phyloP scores from a whole-genome alignment of 1,140 invertebrate genomes.

The Apis mellifera region Amel_HAv3.1 CM009943.2:3725501-3726000 shows the following conservation, averaged over 20 bases:
- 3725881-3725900: slow-evolving; percentile 80
- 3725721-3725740: slow-evolving; percentile 13
- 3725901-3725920: slow-evolving; percentile 73
- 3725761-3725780: slow-evolving; percentile 75
- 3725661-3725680: too few relatives aligned
- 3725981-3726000: slow-evolving; percentile 75
- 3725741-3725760: slow-evolving; percentile 75
- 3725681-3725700: too few relatives aligned
- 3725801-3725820: slow-evolving; percentile 68
- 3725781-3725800: slow-evolving; percentile 72
- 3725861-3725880: slow-evolving; percentile 86
- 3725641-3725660: too few relatives aligned
- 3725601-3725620: slow-evolving; percentile 30
- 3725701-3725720: too few relatives aligned
- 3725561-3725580: slow-evolving; percentile 57
- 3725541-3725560: slow-evolving; percentile 66
- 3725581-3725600: slow-evolving; percentile 56
- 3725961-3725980: slow-evolving; percentile 79
- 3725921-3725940: slow-evolving; percentile 76
- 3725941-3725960: slow-evolving; percentile 75
- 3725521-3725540: slow-evolving; percentile 60
- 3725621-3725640: slow-evolving; percentile 71
- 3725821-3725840: slow-evolving; percentile 83
- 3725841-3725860: slow-evolving; percentile 89
- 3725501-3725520: slow-evolving; percentile 60